phyloP scores from a whole-genome alignment of 2,888 invertebrate genomes.

The Hydriomena furcata region DNA sequence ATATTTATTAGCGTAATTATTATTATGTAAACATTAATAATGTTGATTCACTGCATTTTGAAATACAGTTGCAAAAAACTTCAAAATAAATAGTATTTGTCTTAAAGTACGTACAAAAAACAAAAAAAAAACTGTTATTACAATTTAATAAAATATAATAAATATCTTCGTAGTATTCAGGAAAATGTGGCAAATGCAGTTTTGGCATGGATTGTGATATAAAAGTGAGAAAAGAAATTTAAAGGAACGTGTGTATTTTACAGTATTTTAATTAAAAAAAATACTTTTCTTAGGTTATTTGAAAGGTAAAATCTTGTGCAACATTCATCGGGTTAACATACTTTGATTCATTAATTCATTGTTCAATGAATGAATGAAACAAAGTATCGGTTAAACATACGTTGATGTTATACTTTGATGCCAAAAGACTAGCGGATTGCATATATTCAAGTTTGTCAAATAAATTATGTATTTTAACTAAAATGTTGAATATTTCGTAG shows the following conservation, averaged over 20 bases:
- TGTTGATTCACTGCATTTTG: neutral
- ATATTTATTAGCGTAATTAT: no score
- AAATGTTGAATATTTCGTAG: conserved; percentile 21
- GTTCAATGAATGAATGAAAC: no score
- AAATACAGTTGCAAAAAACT: neutral
- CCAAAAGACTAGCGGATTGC: neutral
- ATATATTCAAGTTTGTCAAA: conserved; percentile 3
- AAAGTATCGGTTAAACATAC: no score
- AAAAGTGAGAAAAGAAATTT: conserved; percentile 22
- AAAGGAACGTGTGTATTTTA: conserved; percentile 7
- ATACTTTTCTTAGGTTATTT: conserved; percentile 2
- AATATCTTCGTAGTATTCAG: neutral
- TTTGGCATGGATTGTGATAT: conserved; percentile 23
- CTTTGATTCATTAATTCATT: no score
- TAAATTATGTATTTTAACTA: conserved; percentile 5
- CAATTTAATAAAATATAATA: neutral
- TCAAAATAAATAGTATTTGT: no score
- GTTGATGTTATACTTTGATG: neutral
- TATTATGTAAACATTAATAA: no score
- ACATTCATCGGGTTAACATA: no score
- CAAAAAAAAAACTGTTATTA: neutral
- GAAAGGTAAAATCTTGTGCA: neutral
- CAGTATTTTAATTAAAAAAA: conserved; percentile 16
- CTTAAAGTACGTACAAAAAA: neutral
- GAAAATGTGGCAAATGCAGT: conserved; percentile 6